These are phyloP conservation scores for Lasioglossum villosulum DNA, from an alignment of 2,888 invertebrate genomes.

Conservation along the genomic window DNA sequence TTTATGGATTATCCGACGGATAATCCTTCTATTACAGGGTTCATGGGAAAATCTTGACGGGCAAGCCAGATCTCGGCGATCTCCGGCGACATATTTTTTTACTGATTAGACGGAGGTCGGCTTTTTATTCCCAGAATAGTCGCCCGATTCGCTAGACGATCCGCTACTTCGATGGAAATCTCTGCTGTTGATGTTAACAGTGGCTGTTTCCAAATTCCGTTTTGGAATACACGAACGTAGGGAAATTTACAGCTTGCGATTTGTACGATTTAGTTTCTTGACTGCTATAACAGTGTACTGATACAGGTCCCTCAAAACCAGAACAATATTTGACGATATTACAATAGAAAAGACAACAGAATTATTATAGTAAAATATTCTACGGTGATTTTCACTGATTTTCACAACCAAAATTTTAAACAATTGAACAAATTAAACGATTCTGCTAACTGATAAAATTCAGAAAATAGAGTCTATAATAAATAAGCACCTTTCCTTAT, in stretches of 20 bases:
- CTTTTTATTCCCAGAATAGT: background rate
- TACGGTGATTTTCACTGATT: too few species aligned
- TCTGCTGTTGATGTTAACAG: background rate
- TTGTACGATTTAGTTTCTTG: background rate
- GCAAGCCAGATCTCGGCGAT: conserved; percentile 18
- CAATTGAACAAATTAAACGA: background rate
- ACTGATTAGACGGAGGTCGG: background rate
- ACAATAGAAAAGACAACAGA: background rate
- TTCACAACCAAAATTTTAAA: too few species aligned
- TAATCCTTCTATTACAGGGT: conserved; percentile 25
- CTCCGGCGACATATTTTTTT: conserved; percentile 28
- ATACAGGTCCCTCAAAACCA: background rate
- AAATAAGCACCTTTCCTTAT: background rate
- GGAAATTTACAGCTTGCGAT: background rate
- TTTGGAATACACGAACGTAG: background rate
- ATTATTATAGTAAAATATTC: background rate
- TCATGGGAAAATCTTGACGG: conserved; percentile 18
- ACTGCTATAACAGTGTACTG: background rate
- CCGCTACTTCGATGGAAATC: background rate
- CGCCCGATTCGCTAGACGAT: background rate
- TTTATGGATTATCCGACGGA: conserved; percentile 35
- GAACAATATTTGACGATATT: background rate
- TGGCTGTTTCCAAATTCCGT: background rate
- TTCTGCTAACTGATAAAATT: background rate
- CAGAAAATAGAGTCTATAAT: background rate